These are phyloP conservation scores for Parasteatoda tepidariorum DNA, from an alignment of 1,140 invertebrate species.

Conservation along the genomic window DNA sequence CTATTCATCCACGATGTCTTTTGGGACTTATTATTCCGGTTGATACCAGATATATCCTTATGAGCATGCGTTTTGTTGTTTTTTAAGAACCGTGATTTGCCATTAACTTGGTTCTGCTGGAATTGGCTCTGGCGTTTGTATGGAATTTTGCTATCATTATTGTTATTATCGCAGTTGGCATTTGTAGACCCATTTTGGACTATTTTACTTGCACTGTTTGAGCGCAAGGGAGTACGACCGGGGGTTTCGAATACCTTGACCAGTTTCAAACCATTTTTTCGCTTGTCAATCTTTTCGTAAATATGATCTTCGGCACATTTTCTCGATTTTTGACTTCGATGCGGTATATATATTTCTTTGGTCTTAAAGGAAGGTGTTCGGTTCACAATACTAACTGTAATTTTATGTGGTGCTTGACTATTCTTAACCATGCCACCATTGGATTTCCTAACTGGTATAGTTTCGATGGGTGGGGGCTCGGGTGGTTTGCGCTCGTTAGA, in stretches of 20 bases:
- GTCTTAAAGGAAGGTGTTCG: conserved; percentile 25
- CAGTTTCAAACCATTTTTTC: conserved; percentile 33
- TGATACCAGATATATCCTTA: conserved; percentile 73
- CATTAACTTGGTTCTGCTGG: conserved; percentile 1
- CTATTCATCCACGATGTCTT: conserved; percentile 21
- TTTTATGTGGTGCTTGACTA: conserved; percentile 43
- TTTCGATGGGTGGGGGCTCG: conserved; percentile 89
- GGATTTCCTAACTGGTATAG: conserved; percentile 74
- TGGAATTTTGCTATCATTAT: background rate
- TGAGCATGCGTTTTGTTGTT: conserved; percentile 65
- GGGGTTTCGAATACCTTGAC: conserved; percentile 39
- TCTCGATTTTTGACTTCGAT: conserved; percentile 37
- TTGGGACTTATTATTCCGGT: conserved; percentile 28
- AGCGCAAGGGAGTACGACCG: conserved; percentile 15
- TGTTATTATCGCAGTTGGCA: conserved; percentile 35
- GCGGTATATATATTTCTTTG: conserved; percentile 43
- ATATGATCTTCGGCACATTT: conserved; percentile 50
- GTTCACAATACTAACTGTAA: conserved; percentile 52
- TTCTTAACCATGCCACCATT: conserved; percentile 27
- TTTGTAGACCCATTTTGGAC: conserved; percentile 23
- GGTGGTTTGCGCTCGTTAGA: conserved; percentile 72
- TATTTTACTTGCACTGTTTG: conserved; percentile 40
- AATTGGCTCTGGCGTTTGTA: conserved; percentile 34
- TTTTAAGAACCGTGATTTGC: conserved; percentile 43
- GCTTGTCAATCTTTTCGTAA: conserved; percentile 60